Base-by-base conservation (phyloP, 2,113 vertebrate species). In the Psophia crepitans region DNA sequence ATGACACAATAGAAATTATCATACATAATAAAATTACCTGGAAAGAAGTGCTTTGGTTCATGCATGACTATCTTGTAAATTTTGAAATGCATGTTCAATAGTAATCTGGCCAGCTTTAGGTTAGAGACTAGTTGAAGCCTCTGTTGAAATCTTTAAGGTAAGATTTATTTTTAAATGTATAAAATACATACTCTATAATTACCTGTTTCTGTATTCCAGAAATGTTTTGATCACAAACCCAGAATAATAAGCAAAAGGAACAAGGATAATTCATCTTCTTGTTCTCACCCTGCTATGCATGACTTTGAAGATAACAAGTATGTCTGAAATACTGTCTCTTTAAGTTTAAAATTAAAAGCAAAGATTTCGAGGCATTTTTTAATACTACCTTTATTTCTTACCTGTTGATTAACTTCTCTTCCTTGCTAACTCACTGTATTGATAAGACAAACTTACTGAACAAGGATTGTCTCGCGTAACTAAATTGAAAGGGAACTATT, bases 141-240 rank as follows among this genome's bases (percentile, higher is more conserved):
- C 8, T 84, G 19, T 51, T 80, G 58, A 66, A 83, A 16, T 60
- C 60, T 70, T 81, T 21, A 44, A 22, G 35, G 30, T 61, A 56
- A 51, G 41, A 18, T 78, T 5, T 74, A 21, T 84, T 89, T 74
- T 81, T 26, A 44, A 51, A 57, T 78, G 51, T 37, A 48, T 60
- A 85, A 92, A 88, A 93, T 68, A 61, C 4, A 49, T 76, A 82
- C 71, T 74, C 14, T 95, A 7, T 94, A 93, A 97, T 85, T 56
- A 51, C 53, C 91, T 84, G 58, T 61, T 94, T 96, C 89, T 98
- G 11, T 98, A 32, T 98, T 98, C 35, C 97, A 99, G 99, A 99
- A 99, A 96, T 99, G 99, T 98, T 99, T 99, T 98, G 99, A 99
- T 98, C 99, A 99, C 98, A 99, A 99, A 96, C 99, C 99, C 87